Evolutionary conservation across 1,140 invertebrate genomes (phyloP).

Genomic region (Drosophila melanogaster): Release_6_plus_ISO1_MT NT_033777.3:17293001-17293500

Average conservation of each 20-base stretch:
- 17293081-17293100: slow-evolving; percentile 44
- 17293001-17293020: slow-evolving; percentile 55
- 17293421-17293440: no score
- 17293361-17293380: no score
- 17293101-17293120: slow-evolving; percentile 61
- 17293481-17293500: slow-evolving; percentile 5
- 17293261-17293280: slow-evolving; percentile 1
- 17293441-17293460: background rate
- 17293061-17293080: background rate
- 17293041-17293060: slow-evolving; percentile 66
- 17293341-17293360: no score
- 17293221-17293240: slow-evolving; percentile 6
- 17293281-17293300: no score
- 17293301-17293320: no score
- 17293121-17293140: slow-evolving; percentile 55
- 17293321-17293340: no score
- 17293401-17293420: no score
- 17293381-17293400: no score
- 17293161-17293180: slow-evolving; percentile 48
- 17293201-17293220: slow-evolving; percentile 35
- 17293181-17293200: slow-evolving; percentile 42
- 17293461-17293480: background rate
- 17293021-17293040: slow-evolving; percentile 40
- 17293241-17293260: background rate
- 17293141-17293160: background rate